These are phyloP conservation scores for Marronus borbonicus DNA, from an alignment of 2,888 invertebrate genomes.

Conservation along the genomic window DNA sequence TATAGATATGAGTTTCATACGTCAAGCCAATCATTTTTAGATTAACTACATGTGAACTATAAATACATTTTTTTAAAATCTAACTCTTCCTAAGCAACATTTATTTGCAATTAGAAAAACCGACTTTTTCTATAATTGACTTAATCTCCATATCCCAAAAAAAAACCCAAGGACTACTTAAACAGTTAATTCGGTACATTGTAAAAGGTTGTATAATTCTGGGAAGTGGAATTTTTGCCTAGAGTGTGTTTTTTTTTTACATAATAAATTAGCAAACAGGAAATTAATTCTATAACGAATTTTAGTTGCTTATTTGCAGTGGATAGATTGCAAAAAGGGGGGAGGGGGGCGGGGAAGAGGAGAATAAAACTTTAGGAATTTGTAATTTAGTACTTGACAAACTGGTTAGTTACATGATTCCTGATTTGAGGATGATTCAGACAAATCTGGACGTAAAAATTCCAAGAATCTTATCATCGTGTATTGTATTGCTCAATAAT, in stretches of 20 bases:
- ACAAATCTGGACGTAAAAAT: too few species aligned
- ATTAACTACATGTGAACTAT: not conserved
- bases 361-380: too few species aligned
- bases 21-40: too few species aligned
- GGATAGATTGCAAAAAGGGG: too few species aligned
- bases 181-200: not conserved
- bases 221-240: not conserved
- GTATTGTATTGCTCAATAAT: too few species aligned
- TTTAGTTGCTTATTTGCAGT: not conserved
- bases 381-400: too few species aligned
- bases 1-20: not conserved
- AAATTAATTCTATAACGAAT: not conserved
- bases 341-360: too few species aligned
- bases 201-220: constrained; percentile 2
- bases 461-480: too few species aligned
- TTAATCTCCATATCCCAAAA: not conserved
- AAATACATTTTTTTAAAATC: not conserved
- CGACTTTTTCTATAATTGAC: not conserved
- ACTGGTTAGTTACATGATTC: too few species aligned
- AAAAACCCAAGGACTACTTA: not conserved
- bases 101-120: not conserved
- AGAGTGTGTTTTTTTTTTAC: not conserved
- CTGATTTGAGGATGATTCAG: too few species aligned
- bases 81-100: not conserved
- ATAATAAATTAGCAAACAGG: not conserved